Evolutionary conservation across 2,113 vertebrate genomes (phyloP).

Genomic region (Entelurus aequoreus): DNA sequence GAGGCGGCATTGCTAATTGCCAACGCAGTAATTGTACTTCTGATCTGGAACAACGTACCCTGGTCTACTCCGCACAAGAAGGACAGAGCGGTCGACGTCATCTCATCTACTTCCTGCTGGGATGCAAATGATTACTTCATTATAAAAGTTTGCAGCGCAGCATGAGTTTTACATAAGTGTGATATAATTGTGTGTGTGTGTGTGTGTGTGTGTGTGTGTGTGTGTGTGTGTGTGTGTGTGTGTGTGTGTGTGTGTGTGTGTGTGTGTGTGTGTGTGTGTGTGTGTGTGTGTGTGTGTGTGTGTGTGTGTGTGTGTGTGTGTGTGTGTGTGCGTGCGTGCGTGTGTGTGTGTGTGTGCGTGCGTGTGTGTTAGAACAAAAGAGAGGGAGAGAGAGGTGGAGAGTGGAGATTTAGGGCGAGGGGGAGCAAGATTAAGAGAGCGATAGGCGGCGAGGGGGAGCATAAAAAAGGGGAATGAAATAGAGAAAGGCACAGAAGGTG

Average conservation of each 20-base stretch:
- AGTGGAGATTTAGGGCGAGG: constrained; percentile 47
- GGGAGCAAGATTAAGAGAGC: constrained; percentile 45
- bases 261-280: background rate
- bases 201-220: background rate
- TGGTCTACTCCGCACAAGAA: no score
- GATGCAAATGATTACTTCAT: no score
- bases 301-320: background rate
- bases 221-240: background rate
- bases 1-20: no score
- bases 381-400: constrained; percentile 17
- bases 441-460: constrained; percentile 22
- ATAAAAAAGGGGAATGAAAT: constrained; percentile 35
- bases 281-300: background rate
- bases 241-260: no score
- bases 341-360: background rate
- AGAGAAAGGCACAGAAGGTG: constrained; percentile 42
- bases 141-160: no score
- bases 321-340: background rate
- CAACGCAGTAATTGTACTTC: no score
- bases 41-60: no score
- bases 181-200: background rate
- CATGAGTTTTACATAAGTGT: no score
- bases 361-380: constrained; percentile 5
- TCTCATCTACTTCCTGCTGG: no score
- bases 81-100: no score